phyloP scores from a whole-genome alignment of 2,888 invertebrate species.

The Teleiodes luculella region DNA sequence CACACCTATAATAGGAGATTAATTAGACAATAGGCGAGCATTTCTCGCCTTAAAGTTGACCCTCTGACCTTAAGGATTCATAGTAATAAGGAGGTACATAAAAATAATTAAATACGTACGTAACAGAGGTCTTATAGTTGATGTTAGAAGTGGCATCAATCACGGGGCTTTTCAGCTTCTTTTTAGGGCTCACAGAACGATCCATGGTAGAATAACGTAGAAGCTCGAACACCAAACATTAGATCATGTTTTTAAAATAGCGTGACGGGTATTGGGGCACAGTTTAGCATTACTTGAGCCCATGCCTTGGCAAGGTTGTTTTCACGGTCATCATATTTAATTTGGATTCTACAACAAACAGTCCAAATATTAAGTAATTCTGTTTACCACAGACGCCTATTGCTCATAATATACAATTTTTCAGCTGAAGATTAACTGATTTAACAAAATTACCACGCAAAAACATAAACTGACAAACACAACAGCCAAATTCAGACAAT shows the following conservation, averaged over 20 bases:
- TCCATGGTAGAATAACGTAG: slow-evolving; percentile 35
- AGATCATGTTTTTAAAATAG: slow-evolving; percentile 6
- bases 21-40: neutral
- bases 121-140: slow-evolving; percentile 53
- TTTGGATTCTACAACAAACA: neutral
- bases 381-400: neutral
- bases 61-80: too few relatives aligned
- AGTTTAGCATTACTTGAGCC: neutral
- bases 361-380: neutral
- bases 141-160: slow-evolving; percentile 44
- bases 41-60: too few relatives aligned
- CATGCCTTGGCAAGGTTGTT: neutral
- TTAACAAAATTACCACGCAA: slow-evolving; percentile 1
- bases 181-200: slow-evolving; percentile 41
- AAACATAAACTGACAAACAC: too few relatives aligned
- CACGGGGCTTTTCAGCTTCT: slow-evolving; percentile 51
- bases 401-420: neutral
- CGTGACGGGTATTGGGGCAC: neutral
- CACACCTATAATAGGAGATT: slow-evolving; percentile 67
- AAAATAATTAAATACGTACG: slow-evolving; percentile 56
- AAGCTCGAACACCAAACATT: slow-evolving; percentile 18
- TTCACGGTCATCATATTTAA: neutral
- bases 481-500: too few relatives aligned
- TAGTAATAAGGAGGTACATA: neutral
- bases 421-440: too few relatives aligned